phyloP scores from a whole-genome alignment of 2,797 vertebrate species.

The Diglossa cyanea region DNA sequence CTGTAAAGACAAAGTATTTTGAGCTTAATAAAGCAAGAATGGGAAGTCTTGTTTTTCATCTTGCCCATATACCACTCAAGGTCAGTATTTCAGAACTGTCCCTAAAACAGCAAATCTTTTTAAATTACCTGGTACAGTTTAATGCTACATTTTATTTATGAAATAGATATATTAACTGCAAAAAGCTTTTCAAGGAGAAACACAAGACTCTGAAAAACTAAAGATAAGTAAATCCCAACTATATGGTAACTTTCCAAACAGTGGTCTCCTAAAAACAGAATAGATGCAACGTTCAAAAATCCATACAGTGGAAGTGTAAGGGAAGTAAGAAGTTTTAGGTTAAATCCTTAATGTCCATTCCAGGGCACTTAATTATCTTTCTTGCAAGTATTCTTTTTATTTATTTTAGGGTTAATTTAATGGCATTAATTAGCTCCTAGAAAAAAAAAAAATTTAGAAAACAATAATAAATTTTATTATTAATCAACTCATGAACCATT shows the following conservation, averaged over 20 bases:
- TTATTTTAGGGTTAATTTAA: neutral
- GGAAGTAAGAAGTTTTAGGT: neutral
- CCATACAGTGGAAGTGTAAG: neutral
- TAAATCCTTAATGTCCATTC: neutral
- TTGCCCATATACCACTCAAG: neutral
- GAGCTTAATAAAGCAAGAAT: neutral
- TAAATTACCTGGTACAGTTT: neutral
- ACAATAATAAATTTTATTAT: neutral
- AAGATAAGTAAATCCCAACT: neutral
- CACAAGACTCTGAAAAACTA: neutral
- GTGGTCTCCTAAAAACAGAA: neutral
- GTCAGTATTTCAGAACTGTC: neutral
- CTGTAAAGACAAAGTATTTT: neutral
- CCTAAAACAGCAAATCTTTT: neutral
- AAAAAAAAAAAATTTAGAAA: neutral
- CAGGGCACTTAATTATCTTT: rapidly evolving
- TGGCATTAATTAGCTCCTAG: neutral
- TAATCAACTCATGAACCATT: neutral
- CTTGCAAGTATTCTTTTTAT: neutral
- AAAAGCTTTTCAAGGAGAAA: neutral
- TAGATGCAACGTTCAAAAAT: neutral
- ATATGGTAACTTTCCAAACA: neutral
- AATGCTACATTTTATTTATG: neutral
- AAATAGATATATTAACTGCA: neutral
- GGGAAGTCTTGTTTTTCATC: neutral